These are phyloP conservation scores for Pseudolaguvia tuberculata DNA, from an alignment of 2,113 vertebrate species.

Conservation along the genomic window DNA sequence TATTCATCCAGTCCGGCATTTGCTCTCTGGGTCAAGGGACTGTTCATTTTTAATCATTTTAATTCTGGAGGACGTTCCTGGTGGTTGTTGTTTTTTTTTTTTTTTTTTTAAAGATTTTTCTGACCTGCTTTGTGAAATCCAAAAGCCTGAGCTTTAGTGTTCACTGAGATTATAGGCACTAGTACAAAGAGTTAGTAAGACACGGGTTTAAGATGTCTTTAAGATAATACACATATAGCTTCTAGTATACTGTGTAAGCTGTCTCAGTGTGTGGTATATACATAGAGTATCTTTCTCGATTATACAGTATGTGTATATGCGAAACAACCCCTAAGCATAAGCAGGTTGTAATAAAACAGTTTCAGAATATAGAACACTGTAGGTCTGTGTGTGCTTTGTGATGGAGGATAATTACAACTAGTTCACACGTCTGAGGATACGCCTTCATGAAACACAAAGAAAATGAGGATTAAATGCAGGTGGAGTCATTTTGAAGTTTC, in stretches of 20 bases:
- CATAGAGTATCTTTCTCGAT: slow-evolving; percentile 8
- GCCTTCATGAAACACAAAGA: slow-evolving; percentile 3
- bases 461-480: not conserved
- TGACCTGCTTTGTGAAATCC: too few relatives aligned
- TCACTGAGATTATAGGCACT: slow-evolving; percentile 13
- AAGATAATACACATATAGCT: too few relatives aligned
- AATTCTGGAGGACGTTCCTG: not conserved
- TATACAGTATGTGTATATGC: slow-evolving; percentile 9
- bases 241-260: not conserved
- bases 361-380: not conserved
- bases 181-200: slow-evolving; percentile 4
- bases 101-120: too few relatives aligned
- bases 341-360: not conserved
- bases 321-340: slow-evolving; percentile 5
- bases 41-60: too few relatives aligned
- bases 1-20: slow-evolving; percentile 1
- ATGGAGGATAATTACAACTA: not conserved
- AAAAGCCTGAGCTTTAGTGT: not conserved
- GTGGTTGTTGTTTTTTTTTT: too few relatives aligned
- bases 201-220: not conserved
- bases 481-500: not conserved
- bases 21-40: too few relatives aligned
- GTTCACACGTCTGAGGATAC: not conserved
- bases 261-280: not conserved
- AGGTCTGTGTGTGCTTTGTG: slow-evolving; percentile 6